Conservation (phyloP, 2,888 invertebrate species). For the Drosophila greeni region DNA sequence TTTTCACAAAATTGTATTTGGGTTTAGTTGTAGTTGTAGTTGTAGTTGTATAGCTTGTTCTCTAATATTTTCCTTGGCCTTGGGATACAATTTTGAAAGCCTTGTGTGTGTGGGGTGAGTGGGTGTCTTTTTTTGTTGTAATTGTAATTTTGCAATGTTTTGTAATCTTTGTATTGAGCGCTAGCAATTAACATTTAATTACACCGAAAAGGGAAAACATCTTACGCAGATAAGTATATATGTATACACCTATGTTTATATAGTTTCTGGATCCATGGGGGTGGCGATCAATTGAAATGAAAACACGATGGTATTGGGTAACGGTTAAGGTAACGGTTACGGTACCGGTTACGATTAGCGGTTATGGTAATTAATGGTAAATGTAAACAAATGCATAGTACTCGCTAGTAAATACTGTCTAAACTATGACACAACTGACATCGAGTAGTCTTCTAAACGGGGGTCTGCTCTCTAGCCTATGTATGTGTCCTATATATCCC, state of each 20-base stretch:
- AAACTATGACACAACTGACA: slow-evolving; percentile 68
- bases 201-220: slow-evolving; percentile 60
- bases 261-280: slow-evolving; percentile 18
- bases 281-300: slow-evolving; percentile 7
- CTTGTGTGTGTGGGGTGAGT: slow-evolving; percentile 2
- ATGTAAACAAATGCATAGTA: slow-evolving; percentile 30
- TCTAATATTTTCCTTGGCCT: slow-evolving; percentile 38
- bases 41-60: slow-evolving; percentile 27
- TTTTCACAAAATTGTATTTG: slow-evolving; percentile 49
- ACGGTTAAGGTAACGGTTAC: neutral
- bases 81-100: slow-evolving; percentile 44
- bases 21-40: slow-evolving; percentile 25
- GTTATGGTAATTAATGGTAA: slow-evolving; percentile 11
- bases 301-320: neutral
- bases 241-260: slow-evolving; percentile 38
- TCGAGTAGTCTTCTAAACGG: slow-evolving; percentile 40
- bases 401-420: slow-evolving; percentile 48
- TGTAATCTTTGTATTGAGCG: slow-evolving; percentile 37
- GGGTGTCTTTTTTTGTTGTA: neutral
- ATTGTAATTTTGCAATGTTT: slow-evolving; percentile 2
- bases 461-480: slow-evolving; percentile 18
- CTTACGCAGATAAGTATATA: slow-evolving; percentile 35
- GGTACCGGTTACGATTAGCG: neutral
- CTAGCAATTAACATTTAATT: slow-evolving; percentile 64
- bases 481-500: slow-evolving; percentile 9